A percentile compares a stretch with the other conserved stretches of the same genome.
Evolutionary conservation across 2,888 invertebrate species (phyloP).

Genomic region (Chesias legatella): DNA sequence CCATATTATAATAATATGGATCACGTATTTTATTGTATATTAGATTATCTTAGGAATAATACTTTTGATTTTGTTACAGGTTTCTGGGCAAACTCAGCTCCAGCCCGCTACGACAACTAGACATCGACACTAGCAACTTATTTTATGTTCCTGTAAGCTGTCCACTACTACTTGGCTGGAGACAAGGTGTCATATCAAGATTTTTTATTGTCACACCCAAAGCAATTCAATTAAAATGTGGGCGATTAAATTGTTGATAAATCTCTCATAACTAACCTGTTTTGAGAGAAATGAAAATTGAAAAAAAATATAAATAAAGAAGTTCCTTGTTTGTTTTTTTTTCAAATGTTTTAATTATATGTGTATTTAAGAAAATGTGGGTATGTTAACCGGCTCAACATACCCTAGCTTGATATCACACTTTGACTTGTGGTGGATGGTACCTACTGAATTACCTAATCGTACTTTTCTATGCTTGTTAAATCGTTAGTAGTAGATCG

Average conservation of each 20-base stretch:
- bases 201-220: no score
- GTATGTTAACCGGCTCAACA: slow-evolving; percentile 58
- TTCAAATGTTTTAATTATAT: no score
- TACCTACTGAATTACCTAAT: slow-evolving; percentile 32
- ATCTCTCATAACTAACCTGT: no score
- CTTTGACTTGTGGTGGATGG: slow-evolving; percentile 36
- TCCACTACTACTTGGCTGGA: slow-evolving; percentile 40
- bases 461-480: slow-evolving; percentile 56
- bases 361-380: background rate
- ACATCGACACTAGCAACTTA: slow-evolving; percentile 34
- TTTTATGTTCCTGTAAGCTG: slow-evolving; percentile 41
- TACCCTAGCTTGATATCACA: slow-evolving; percentile 31
- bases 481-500: slow-evolving; percentile 38
- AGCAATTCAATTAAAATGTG: no score
- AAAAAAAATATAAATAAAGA: no score
- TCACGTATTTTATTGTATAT: no score
- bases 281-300: no score
- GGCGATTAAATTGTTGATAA: no score
- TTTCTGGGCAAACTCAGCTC: slow-evolving; percentile 60
- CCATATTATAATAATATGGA: no score
- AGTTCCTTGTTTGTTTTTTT: no score
- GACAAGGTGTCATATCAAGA: slow-evolving; percentile 42
- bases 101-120: slow-evolving; percentile 67
- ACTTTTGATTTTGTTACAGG: slow-evolving; percentile 42
- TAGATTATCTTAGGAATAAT: no score